Conservation (phyloP, 2,797 vertebrate genomes). For the Nyctibius grandis region DNA sequence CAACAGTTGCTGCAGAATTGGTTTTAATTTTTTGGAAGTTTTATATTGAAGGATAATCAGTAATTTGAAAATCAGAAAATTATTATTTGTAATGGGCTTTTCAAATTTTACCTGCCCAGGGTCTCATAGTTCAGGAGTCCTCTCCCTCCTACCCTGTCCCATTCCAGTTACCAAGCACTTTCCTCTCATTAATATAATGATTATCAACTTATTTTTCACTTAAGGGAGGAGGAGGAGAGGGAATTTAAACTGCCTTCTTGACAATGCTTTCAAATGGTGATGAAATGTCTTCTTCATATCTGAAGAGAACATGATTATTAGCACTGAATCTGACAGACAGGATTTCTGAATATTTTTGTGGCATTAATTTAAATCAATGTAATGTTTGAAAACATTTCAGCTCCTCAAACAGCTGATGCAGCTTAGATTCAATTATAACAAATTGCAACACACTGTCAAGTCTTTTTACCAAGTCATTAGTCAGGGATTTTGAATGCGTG, state of each 20-base stretch:
- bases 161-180: background rate
- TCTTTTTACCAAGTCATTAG: slow-evolving; percentile 91
- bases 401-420: slow-evolving; percentile 87
- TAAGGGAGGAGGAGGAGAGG: background rate
- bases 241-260: slow-evolving; percentile 46
- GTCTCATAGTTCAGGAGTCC: background rate
- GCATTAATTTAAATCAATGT: slow-evolving; percentile 86
- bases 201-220: slow-evolving; percentile 40
- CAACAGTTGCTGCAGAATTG: background rate
- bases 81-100: background rate
- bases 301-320: slow-evolving; percentile 63
- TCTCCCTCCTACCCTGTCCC: background rate
- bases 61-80: too few relatives aligned
- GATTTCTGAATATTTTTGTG: slow-evolving; percentile 67
- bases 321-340: slow-evolving; percentile 64
- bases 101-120: background rate
- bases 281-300: slow-evolving; percentile 57
- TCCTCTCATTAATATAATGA: background rate
- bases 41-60: background rate
- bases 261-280: slow-evolving; percentile 64
- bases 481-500: slow-evolving; percentile 74
- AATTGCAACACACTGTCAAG: slow-evolving; percentile 84
- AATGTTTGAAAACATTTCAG: slow-evolving; percentile 83
- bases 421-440: slow-evolving; percentile 87
- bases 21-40: background rate